phyloP scores from a whole-genome alignment of 1,140 invertebrate genomes.

The Drosophila baimaii region DNA sequence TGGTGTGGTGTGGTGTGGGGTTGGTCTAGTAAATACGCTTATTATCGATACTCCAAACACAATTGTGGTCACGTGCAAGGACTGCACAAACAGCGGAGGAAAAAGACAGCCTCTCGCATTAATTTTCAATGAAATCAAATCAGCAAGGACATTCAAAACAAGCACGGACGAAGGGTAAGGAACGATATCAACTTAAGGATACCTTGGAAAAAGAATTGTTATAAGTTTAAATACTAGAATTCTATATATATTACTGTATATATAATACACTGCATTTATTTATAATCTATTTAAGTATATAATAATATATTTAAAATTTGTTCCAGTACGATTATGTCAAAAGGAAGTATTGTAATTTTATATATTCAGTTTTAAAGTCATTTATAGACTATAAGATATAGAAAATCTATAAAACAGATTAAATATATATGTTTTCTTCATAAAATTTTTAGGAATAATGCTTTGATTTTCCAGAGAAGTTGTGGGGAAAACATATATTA shows the following conservation, averaged over 20 bases:
- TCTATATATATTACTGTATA: too few species aligned
- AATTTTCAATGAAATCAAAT: slow-evolving; percentile 80
- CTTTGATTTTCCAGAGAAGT: neutral
- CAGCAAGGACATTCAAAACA: slow-evolving; percentile 65
- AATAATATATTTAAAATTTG: too few species aligned
- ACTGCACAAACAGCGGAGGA: slow-evolving; percentile 37
- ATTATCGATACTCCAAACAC: slow-evolving; percentile 84
- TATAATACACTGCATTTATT: too few species aligned
- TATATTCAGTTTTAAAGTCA: neutral
- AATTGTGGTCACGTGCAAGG: slow-evolving; percentile 82
- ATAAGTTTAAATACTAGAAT: neutral
- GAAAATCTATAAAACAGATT: neutral
- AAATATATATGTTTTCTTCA: neutral
- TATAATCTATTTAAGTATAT: too few species aligned
- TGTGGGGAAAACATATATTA: too few species aligned
- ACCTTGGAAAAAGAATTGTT: neutral
- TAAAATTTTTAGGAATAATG: too few species aligned
- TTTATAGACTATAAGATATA: neutral
- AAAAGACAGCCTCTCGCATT: slow-evolving; percentile 66
- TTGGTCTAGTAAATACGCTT: slow-evolving; percentile 72
- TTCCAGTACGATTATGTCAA: too few species aligned
- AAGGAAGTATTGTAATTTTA: neutral
- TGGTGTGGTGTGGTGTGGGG: slow-evolving; percentile 5
- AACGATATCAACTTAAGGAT: neutral
- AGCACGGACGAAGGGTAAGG: neutral